Conservation (phyloP, 2,888 invertebrate species). For the Alloplasta piceator region DNA sequence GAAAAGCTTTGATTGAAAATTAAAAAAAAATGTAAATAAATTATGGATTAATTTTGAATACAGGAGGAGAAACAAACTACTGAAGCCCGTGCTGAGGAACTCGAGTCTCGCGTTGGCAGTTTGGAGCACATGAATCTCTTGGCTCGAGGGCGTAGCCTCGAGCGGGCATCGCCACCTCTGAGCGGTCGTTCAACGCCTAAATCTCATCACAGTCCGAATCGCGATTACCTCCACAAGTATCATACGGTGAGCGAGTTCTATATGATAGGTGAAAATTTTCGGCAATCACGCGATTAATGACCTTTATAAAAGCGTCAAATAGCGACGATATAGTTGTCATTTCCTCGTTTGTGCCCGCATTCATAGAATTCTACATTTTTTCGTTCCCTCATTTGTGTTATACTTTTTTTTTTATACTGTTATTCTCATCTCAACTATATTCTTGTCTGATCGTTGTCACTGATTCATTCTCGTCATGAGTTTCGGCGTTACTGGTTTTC, state of each 20-base stretch:
- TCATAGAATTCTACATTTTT: not conserved
- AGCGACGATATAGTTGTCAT: conserved; percentile 35
- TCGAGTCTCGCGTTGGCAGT: conserved; percentile 98
- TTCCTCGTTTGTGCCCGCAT: conserved; percentile 15
- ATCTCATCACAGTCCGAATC: conserved; percentile 91
- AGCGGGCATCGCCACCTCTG: conserved; percentile 91
- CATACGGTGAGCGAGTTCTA: conserved; percentile 91
- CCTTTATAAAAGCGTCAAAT: conserved; percentile 8
- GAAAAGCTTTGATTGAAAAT: not conserved
- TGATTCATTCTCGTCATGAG: conserved; percentile 3
- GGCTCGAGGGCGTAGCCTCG: conserved; percentile 88
- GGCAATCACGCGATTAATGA: not conserved
- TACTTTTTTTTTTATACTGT: conserved; percentile 2
- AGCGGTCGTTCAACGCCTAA: conserved; percentile 95
- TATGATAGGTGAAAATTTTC: conserved; percentile 23
- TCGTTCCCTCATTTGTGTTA: conserved; percentile 4
- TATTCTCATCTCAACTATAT: conserved; percentile 1
- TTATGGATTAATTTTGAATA: conserved; percentile 31
- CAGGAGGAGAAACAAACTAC: conserved; percentile 99
- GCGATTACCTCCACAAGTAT: conserved; percentile 96
- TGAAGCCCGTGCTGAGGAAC: conserved; percentile 98
- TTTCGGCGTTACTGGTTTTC: conserved; percentile 22
- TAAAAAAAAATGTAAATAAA: conserved; percentile 75
- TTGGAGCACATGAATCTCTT: conserved; percentile 96
- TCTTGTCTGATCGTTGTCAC: not conserved